phyloP scores from a whole-genome alignment of 2,888 invertebrate species.

The Apotomis turbidana region DNA sequence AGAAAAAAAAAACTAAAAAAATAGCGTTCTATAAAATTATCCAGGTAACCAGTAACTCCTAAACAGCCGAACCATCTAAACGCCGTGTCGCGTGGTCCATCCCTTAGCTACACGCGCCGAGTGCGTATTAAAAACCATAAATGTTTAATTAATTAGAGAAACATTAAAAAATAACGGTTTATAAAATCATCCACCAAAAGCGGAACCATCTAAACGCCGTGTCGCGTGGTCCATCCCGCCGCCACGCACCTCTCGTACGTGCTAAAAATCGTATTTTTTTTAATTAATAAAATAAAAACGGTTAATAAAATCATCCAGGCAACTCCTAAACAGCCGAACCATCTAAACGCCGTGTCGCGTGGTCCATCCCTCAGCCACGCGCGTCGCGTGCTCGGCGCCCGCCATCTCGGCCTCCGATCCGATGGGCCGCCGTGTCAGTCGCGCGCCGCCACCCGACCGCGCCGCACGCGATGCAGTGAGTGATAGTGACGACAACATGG shows the following conservation, averaged over 20 bases:
- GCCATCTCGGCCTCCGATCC: conserved; percentile 23
- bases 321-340: neutral
- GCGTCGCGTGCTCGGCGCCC: conserved; percentile 18
- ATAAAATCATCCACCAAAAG: no score
- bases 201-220: no score
- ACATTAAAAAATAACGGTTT: neutral
- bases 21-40: no score
- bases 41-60: neutral
- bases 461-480: conserved; percentile 50
- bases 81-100: conserved; percentile 34
- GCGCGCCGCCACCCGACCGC: conserved; percentile 66
- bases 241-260: conserved; percentile 39
- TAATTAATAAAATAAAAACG: no score
- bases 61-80: neutral
- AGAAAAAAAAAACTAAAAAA: neutral
- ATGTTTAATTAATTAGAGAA: no score
- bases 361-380: conserved; percentile 44
- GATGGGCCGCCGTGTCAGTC: conserved; percentile 61
- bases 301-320: no score
- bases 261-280: no score
- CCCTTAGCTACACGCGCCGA: no score
- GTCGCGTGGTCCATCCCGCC: conserved; percentile 41
- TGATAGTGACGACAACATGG: conserved; percentile 61
- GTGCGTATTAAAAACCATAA: no score
- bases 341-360: conserved; percentile 15